Evolutionary conservation across 1,140 invertebrate genomes (phyloP).

Genomic region (Lordiphosa collinella): DNA sequence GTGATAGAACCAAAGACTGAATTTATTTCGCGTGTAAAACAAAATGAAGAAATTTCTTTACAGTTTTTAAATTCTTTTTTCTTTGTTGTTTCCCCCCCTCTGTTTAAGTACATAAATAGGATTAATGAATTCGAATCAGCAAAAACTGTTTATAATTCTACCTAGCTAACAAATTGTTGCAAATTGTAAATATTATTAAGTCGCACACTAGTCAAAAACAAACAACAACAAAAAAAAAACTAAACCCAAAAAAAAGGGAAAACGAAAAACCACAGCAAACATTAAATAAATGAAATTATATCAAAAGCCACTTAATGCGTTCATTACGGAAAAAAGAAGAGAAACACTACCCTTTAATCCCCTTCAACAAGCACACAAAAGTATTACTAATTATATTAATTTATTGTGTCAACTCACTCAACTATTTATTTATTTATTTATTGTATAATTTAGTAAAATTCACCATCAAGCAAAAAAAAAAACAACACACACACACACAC

Average conservation of each 20-base stretch:
- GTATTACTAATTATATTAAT: slow-evolving; percentile 68
- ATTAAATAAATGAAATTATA: slow-evolving; percentile 53
- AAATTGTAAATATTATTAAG: slow-evolving; percentile 75
- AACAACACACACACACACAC: slow-evolving; percentile 38
- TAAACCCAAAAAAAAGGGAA: slow-evolving; percentile 5
- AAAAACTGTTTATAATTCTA: slow-evolving; percentile 47
- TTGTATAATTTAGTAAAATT: slow-evolving; percentile 55
- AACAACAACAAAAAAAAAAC: slow-evolving; percentile 9
- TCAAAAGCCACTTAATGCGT: slow-evolving; percentile 59
- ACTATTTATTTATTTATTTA: slow-evolving; percentile 57
- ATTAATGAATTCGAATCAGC: slow-evolving; percentile 32
- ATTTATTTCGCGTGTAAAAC: slow-evolving; percentile 75
- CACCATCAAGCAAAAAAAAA: slow-evolving; percentile 28
- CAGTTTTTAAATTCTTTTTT: slow-evolving; percentile 19
- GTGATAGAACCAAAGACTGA: slow-evolving; percentile 80
- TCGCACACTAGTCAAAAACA: slow-evolving; percentile 66
- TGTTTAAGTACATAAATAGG: slow-evolving; percentile 41
- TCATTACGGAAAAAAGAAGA: slow-evolving; percentile 25
- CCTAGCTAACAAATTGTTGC: slow-evolving; percentile 62
- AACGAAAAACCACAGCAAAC: slow-evolving; percentile 49
- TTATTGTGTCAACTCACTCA: slow-evolving; percentile 41
- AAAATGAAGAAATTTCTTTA: slow-evolving; percentile 30
- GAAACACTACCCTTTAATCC: slow-evolving; percentile 28
- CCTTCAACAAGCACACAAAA: slow-evolving; percentile 33
- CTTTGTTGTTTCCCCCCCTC: slow-evolving; percentile 13